Base-by-base conservation (phyloP, 2,113 vertebrate genomes). In the Telmatochromis sp. region DNA sequence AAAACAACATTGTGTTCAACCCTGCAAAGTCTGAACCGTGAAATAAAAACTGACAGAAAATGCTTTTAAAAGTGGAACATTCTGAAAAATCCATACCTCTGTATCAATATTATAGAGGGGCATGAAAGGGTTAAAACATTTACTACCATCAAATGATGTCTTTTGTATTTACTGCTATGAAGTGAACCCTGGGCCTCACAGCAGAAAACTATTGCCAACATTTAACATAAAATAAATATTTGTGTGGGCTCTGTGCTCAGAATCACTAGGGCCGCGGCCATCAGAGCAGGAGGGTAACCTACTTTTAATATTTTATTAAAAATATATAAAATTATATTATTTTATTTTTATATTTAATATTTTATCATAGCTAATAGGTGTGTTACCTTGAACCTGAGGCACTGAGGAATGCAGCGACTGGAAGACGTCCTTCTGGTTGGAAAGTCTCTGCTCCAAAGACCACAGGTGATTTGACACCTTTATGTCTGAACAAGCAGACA, bases 251-350 rank as follows among this genome's bases (percentile, higher is more conserved):
- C 4, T 68, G 7, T 68, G n/a, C n/a, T 14, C 60, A 37, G 60
- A 65, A 65, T 12, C 33, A 0, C 1, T 2, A 63, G 1, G 60
- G 28, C 4, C 0, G 9, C 0, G 0, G 33, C 33, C 60, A 37
- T 21, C 19, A 21, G 19, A 37, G 33, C 33, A 65, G 33, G 1
- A 21, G 3, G 3, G 19, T 13, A 37, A 65, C 60, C 33, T 65
- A 12, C 33, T 65, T 37, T 65, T 37, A 37, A 21, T 11, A 31
- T 58, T n/a, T n/a, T 63, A 19, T 63, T 26, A 26, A 26, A 26
- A 26, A 26, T 26, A 26, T 26, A 26, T 26, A 26, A 26, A 26
- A 53, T 53, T 53, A 53, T 53, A 53, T 0, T 54, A 54, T 54
- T 54, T 54, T 6, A 54, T 54, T 54, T 54, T 54, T 54, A 54